Evolutionary conservation across 2,888 invertebrate species (phyloP), one percentile per base, ranked within the genome.

Genomic region (Boloria selene): DNA sequence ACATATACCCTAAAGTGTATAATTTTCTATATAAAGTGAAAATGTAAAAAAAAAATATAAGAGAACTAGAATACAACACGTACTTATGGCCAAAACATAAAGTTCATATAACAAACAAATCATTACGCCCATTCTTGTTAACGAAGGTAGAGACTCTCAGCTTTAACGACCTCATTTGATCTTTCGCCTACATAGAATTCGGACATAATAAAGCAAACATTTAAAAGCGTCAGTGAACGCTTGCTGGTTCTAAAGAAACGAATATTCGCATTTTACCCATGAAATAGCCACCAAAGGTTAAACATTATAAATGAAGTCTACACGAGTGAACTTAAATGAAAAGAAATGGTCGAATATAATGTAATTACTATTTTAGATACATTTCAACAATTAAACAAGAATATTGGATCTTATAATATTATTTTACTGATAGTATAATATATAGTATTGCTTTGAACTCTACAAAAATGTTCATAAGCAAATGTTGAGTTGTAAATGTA

Each of bases 211-310:
- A 58, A 56, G 16, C 49, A n/a, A 58, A 42, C 44, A 52, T 52
- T 58, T 47, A 17, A 52, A 22, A 52, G 14, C 51, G 51, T 52
- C 42, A 16, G 56, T 69, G 66, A 16, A 51, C 16, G 22, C 52
- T 53, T 61, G 31, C 42, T 55, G 65, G 63, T 68, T 68, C 70
- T 76, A 77, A 77, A 75, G 71, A 76, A 76, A 79, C 75, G 74
- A 76, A 77, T 76, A 69, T 71, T 67, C 74, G 79, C 7, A 31
- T 82, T 78, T 79, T 77, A 74, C 62, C 73, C 70, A 76, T 74
- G 77, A 76, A 81, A 78, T 78, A 76, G 75, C 77, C 64, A 70
- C 58, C 70, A 72, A 71, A 74, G 38, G 18, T 14, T 18, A 18
- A 44, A 18, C 7, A 38, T 10, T 38, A 38, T 38, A 38, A 6